A percentile compares a stretch with the other conserved stretches of the same genome.
phyloP scores from a whole-genome alignment of 2,113 vertebrate genomes.

The Strix aluco region DNA sequence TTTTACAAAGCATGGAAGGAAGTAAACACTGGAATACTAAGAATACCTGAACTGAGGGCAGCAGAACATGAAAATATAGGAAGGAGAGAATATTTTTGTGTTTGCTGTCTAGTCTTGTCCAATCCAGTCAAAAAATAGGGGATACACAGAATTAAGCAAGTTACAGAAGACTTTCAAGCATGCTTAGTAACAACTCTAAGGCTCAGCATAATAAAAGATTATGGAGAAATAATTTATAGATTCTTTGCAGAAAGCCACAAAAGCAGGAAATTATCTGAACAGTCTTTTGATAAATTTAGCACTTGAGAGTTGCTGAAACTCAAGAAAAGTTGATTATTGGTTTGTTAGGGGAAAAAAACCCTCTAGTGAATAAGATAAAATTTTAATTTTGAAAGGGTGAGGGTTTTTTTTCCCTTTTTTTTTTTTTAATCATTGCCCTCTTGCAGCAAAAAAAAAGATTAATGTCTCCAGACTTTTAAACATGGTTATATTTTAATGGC shows the following conservation, averaged over 20 bases:
- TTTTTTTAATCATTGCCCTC: background rate
- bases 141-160: background rate
- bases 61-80: background rate
- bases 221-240: background rate
- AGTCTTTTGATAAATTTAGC: background rate
- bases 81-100: background rate
- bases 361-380: background rate
- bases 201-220: background rate
- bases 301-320: background rate
- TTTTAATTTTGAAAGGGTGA: background rate
- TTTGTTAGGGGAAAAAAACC: background rate
- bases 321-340: background rate
- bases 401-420: background rate
- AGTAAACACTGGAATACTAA: background rate
- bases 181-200: background rate
- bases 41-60: background rate
- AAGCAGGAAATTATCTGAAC: background rate
- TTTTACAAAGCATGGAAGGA: background rate
- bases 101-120: background rate
- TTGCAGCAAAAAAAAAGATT: background rate
- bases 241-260: background rate
- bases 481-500: background rate
- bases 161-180: background rate
- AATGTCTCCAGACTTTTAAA: background rate
- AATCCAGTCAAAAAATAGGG: background rate